These are phyloP conservation scores for Fratercula arctica DNA, from an alignment of 2,797 vertebrate genomes.

Conservation along the genomic window DNA sequence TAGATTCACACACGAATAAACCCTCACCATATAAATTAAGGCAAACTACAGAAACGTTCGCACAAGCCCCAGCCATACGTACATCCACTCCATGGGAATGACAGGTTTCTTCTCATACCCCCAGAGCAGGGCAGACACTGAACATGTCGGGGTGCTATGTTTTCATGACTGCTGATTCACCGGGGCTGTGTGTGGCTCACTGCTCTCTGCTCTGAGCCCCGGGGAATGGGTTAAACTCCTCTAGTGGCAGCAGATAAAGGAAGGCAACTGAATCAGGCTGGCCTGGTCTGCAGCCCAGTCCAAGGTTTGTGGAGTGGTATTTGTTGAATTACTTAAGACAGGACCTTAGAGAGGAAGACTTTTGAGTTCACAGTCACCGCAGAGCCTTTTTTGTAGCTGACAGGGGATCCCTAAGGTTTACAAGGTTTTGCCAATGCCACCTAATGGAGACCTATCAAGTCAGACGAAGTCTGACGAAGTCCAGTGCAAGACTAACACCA, in stretches of 20 bases:
- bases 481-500: not conserved
- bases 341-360: not conserved
- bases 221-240: not conserved
- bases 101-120: fast-evolving
- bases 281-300: not conserved
- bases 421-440: not conserved
- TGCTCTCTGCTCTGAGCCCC: not conserved
- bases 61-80: not conserved
- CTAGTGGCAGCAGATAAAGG: not conserved
- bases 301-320: not conserved
- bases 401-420: not conserved
- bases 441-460: not conserved
- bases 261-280: not conserved
- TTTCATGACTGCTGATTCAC: not conserved
- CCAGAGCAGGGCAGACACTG: fast-evolving
- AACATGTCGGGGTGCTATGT: not conserved
- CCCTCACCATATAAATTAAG: fast-evolving
- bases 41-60: fast-evolving
- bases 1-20: not conserved
- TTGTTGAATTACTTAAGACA: not conserved
- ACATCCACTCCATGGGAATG: fast-evolving
- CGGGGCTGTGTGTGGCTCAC: not conserved
- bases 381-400: not conserved
- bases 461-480: too few relatives aligned
- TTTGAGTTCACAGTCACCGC: not conserved